Evolutionary conservation across 2,113 vertebrate genomes (phyloP), one percentile per base, ranked within the genome.

Genomic region (Xenotilapia longispinis): DNA sequence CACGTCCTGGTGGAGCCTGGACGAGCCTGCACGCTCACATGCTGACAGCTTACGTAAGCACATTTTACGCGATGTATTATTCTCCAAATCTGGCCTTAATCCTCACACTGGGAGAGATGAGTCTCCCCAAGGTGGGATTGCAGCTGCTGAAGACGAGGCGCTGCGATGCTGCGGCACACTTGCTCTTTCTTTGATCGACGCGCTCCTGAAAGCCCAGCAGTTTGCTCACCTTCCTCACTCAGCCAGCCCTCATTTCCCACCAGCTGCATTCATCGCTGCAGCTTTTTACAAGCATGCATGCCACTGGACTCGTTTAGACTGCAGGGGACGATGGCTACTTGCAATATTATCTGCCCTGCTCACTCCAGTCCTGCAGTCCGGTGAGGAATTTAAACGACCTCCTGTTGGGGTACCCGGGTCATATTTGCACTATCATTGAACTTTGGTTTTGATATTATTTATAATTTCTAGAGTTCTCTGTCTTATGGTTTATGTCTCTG

Each of bases 71-170:
- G 7, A 54, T 26, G 87, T 63, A 80, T 89, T 91, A 87, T 87
- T 87, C 70, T 87, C 55, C 90, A 80, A 81, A 79, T 83, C 63
- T 75, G 85, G 85, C 80, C 85, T 83, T 87, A 87, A 87, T 89
- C 90, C 90, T 78, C 82, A 38, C 68, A 17, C 79, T 31, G 57
- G 49, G 82, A 60, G 38, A 81, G 60, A 79, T 23, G 31, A 57
- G 65, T 54, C 85, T 87, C 87, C 57, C 82, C n/a, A 54, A 83
- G 85, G 84, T 87, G 84, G 83, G 65, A 42, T 55, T 70, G 65
- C 63, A 78, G 80, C 82, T 33, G 65, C 83, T 21, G 57, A 85
- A 82, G 83, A 55, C 42, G 45, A 78, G 58, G 36, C 2, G 49
- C 45, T 9, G 82, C 5, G 38, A 80, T 33, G 82, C 81, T 49